Evolutionary conservation across 2,888 invertebrate species (phyloP), one percentile per base, ranked within the genome.

Genomic region (Alentia gelatinosa): DNA sequence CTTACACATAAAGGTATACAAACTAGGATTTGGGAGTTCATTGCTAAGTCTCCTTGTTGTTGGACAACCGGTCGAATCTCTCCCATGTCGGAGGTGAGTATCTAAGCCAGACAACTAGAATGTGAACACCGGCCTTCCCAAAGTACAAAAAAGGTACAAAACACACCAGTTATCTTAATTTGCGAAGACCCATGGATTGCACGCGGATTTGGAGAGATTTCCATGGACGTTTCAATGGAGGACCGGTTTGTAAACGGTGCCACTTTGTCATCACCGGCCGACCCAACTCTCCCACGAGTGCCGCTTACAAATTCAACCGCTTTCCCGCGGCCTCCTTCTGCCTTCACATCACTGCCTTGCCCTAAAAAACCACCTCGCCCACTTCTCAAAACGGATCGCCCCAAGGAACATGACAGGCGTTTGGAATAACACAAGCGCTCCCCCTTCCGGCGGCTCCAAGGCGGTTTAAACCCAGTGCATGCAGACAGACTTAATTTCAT

Each of bases 361-460:
- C 74, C n/a, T 19, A 79, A 79, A 79, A 79, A 79, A 39, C 4
- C 37, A 19, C 79, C 74, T 4, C 4, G 33, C 74, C 26, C 63
- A n/a, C 9, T 15, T 86, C 86, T 26, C 86, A 42, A 33, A 86
- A 86, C 15, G 86, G 86, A 86, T 86, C 50, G 47, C 47, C 86
- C 26, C 30, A 15, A 7, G 39, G 84, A 84, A 84, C 84, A 86
- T 86, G 86, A 86, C 86, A 50, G 86, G 86, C 42, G 86, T 86
- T 84, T 26, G 7, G 33, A 42, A 47, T 86, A 50, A 86, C 86
- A 86, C 86, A 23, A 86, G 33, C 33, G n/a, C 30, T 5, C 47
- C 47, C 47, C 79, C 47, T 86, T 50, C 47, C 42, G 30, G 35
- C 26, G 7, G n/a, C 50, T 47, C 47, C 15, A 23, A 7, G 37